A percentile compares a stretch with the other conserved stretches of the same genome.
Evolutionary conservation across 2,113 vertebrate genomes (phyloP).

Genomic region (Istiophorus platypterus): DNA sequence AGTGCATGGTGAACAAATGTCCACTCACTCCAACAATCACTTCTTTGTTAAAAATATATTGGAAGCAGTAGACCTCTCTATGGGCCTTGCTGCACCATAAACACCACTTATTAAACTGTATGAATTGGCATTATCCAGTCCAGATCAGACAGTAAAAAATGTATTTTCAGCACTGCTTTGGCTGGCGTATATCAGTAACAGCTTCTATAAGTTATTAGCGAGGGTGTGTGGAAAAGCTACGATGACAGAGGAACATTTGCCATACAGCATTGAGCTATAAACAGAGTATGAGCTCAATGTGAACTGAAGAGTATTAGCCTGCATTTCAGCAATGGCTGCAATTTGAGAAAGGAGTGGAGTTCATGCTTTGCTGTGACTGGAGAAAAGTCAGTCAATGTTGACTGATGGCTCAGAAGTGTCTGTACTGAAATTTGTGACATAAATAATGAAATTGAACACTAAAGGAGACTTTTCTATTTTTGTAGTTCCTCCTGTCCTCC

Average conservation of each 20-base stretch:
- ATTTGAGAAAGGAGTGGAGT: conserved; percentile 40
- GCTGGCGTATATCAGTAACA: conserved; percentile 68
- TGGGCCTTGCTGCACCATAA: conserved; percentile 56
- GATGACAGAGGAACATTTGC: conserved; percentile 69
- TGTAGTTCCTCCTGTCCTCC: no score
- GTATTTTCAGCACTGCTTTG: conserved; percentile 46
- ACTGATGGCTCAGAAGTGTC: conserved; percentile 32
- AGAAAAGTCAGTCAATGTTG: conserved; percentile 38
- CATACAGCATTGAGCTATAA: conserved; percentile 48
- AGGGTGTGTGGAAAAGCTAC: conserved; percentile 58
- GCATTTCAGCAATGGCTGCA: conserved; percentile 32
- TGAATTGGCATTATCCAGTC: conserved; percentile 59
- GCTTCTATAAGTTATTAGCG: conserved; percentile 57
- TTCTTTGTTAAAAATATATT: conserved; percentile 69
- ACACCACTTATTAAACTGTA: conserved; percentile 69
- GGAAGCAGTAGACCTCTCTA: conserved; percentile 36
- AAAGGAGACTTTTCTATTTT: no score
- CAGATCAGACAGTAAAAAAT: conserved; percentile 62
- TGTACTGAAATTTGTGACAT: neutral
- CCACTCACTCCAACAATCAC: conserved; percentile 51
- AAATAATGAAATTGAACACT: neutral
- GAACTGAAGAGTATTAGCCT: conserved; percentile 25
- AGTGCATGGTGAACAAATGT: conserved; percentile 29
- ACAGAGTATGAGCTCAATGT: conserved; percentile 53
- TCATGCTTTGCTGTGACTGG: conserved; percentile 35